Evolutionary conservation across 2,113 vertebrate genomes (phyloP).

Genomic region (Raja brachyura): DNA sequence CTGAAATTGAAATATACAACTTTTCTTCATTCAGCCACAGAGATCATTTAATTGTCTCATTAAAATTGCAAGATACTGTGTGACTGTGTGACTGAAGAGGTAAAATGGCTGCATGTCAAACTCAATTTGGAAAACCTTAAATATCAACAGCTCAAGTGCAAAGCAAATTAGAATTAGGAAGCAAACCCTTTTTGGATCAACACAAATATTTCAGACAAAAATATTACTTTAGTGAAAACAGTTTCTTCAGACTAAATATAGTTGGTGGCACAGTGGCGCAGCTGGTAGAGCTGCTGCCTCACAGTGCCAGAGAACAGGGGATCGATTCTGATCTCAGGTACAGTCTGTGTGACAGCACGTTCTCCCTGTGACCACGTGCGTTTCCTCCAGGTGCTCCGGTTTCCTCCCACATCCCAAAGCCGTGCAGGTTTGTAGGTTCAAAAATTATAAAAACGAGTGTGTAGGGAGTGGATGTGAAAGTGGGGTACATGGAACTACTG

Average conservation of each 20-base stretch:
- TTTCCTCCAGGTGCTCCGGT: too few species aligned
- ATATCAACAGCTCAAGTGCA: background rate
- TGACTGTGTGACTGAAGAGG: background rate
- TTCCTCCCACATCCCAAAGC: too few species aligned
- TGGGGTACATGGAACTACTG: too few species aligned
- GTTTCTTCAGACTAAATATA: background rate
- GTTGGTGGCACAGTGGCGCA: background rate
- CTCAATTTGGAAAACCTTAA: background rate
- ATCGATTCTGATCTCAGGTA: too few species aligned
- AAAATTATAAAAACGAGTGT: too few species aligned
- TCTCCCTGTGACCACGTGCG: too few species aligned
- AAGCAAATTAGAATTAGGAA: background rate
- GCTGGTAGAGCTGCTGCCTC: too few species aligned
- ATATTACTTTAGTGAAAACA: background rate
- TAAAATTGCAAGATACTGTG: background rate
- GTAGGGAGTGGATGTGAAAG: too few species aligned
- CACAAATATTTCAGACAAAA: slow-evolving; percentile 11
- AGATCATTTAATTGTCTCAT: background rate
- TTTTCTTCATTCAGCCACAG: background rate
- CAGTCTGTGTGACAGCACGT: too few species aligned
- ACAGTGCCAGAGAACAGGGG: too few species aligned
- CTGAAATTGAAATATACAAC: too few species aligned
- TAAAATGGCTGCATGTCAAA: background rate
- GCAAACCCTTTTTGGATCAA: background rate
- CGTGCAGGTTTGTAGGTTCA: too few species aligned